Evolutionary conservation across 2,888 invertebrate genomes (phyloP), one percentile per base, ranked within the genome.

Genomic region (Machimus rusticus): DNA sequence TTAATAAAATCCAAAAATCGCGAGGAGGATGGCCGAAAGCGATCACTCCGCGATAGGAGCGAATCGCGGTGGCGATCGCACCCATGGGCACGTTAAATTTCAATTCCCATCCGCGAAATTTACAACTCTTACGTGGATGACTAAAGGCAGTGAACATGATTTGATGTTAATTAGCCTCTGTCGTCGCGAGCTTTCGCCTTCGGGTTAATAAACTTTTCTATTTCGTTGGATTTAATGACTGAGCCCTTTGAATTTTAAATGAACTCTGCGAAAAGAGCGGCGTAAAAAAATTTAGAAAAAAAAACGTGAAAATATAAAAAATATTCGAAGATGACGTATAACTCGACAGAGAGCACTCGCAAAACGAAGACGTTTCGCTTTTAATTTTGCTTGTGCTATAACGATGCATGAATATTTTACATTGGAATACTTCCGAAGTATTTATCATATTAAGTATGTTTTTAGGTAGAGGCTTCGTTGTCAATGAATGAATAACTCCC

Each of bases 231-330:
- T 23, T 23, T 19, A 51, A 51, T 78, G 79, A 31, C 55, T 31
- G 28, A 31, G 79, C 79, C 79, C 79, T 79, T 79, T 79, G 79
- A 79, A 79, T 79, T 79, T 79, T 79, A 79, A 79, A 79, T 51
- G 23, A 79, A 31, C 51, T 28, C 16, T 9, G 79, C 28, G 79
- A 79, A 43, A 78, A 66, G 66, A 66, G 66, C 28, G 12, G 23
- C 66, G 19, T 19, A 28, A 66, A 9, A 9, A 51, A 51, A 5
- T 51, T 66, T 19, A 19, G 8, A 9, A 55, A 55, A n/a, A 66
- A 57, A 57, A 55, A 19, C 3, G 0, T 9, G 57, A 57, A 23
- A 57, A 19, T 2, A 5, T 19, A 78, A 78, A 43, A 79, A 34
- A 78, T 23, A 19, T 39, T 46, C 51, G 14, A 23, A 23, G 31